Base-by-base conservation (phyloP, 2,113 vertebrate genomes). In the Pithys albifrons region DNA sequence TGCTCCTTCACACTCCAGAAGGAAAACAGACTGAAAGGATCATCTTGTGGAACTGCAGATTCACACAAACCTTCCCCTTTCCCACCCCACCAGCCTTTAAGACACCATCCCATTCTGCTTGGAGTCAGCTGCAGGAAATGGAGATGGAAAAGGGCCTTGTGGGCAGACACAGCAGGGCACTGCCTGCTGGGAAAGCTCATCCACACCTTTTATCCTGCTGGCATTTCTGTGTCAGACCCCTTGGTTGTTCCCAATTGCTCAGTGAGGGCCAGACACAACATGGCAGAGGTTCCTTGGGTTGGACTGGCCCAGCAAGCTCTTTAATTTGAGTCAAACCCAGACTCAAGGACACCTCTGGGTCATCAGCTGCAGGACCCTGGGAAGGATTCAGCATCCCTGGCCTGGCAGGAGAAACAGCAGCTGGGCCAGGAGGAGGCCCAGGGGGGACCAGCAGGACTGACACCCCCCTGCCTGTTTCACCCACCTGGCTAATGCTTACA, bases 191-290 rank as follows among this genome's bases (percentile, higher is more conserved):
- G 39, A 69, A 80, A 83, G 41, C 70, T 72, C 85, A 45, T 5
- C 27, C 11, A 22, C 35, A 49, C 1, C 12, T 7, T 59, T 52
- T 8, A 33, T 12, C 37, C 51, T 33, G 41, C 52, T 61, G 71
- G 4, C 20, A 25, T 57, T 78, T 37, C 31, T 57, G 3, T 29
- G 3, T 29, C 23, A 76, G 46, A 19, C 10, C 29, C 15, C 22
- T 39, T 64, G n/a, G 25, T 43, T 18, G 25, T 27, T 66, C 51
- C 62, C 43, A 45, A 1, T 1, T 15, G 28, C 48, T 55, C 59
- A 3, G 22, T 0, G 19, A 70, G n/a, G 48, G 31, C 29, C 66
- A 43, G 57, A 43, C 23, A 18, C 0, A 2, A 19, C 14, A 41
- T 0, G 8, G 72, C 61, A 71, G 45, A 73, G 39, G 49, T 9